Evolutionary conservation across 2,113 vertebrate genomes (phyloP).

Genomic region (Tauraco erythrolophus): DNA sequence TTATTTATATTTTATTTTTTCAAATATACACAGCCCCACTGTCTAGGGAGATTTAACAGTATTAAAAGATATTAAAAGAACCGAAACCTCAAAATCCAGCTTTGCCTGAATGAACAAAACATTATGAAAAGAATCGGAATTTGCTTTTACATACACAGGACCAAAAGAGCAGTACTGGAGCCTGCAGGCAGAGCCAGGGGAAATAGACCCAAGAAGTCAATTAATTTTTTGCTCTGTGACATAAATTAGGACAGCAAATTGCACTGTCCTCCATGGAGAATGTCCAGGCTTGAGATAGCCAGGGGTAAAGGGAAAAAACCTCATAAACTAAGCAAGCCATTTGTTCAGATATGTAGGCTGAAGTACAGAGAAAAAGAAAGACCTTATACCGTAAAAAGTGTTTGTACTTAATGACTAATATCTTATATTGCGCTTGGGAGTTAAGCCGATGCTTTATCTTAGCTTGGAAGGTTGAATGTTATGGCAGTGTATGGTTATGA

Average conservation of each 20-base stretch:
- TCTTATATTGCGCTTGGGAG: not conserved
- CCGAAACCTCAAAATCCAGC: not conserved
- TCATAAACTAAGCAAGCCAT: not conserved
- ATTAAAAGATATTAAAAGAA: not conserved
- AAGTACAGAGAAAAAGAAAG: not conserved
- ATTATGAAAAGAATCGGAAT: not conserved
- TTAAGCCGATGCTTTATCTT: not conserved
- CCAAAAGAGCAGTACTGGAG: not conserved
- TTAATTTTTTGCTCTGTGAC: not conserved
- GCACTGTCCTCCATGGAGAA: not conserved
- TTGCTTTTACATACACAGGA: not conserved
- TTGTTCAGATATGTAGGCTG: not conserved
- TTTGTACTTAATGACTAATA: not conserved
- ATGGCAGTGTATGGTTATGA: not conserved
- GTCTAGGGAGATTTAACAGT: not conserved
- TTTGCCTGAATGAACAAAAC: not conserved
- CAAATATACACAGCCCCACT: not conserved
- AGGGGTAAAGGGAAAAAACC: not conserved
- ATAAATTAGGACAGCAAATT: not conserved
- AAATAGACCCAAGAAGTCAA: not conserved
- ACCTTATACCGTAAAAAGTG: not conserved
- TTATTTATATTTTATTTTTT: not conserved
- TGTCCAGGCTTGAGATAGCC: not conserved
- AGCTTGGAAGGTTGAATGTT: not conserved
- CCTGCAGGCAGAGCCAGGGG: not conserved